Evolutionary conservation across 2,113 vertebrate genomes (phyloP).

Genomic region (Phylloscopus whistleri): DNA sequence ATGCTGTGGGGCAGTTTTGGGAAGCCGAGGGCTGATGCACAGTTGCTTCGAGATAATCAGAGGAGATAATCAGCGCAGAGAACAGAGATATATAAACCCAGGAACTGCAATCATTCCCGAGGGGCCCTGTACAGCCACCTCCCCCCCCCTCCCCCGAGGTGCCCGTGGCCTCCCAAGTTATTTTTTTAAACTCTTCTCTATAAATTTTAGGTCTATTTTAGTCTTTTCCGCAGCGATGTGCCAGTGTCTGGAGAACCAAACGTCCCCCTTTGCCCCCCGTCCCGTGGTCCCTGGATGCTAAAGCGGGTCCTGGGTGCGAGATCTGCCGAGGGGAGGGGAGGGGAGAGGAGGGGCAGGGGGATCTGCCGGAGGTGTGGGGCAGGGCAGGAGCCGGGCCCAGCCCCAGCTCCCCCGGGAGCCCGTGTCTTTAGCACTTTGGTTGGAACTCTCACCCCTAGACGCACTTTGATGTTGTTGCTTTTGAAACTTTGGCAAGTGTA

Average conservation of each 20-base stretch:
- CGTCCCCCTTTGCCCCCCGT: neutral
- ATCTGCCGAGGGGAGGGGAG: too few species aligned
- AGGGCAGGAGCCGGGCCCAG: neutral
- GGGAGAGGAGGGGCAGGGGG: neutral
- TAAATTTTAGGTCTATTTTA: constrained; percentile 69
- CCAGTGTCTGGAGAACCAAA: constrained; percentile 62
- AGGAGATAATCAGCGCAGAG: neutral
- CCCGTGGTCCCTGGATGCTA: neutral
- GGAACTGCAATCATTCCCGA: neutral
- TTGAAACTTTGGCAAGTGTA: constrained; percentile 74
- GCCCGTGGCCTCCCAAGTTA: constrained; percentile 46
- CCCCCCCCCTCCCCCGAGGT: too few species aligned
- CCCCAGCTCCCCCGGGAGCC: neutral
- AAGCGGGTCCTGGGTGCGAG: neutral
- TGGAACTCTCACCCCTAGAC: constrained; percentile 64
- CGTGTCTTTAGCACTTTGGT: constrained; percentile 68
- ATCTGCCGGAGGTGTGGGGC: too few species aligned
- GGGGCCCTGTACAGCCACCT: neutral
- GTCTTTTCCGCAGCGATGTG: constrained; percentile 40
- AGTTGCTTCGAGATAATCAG: constrained; percentile 42
- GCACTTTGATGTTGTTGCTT: constrained; percentile 76
- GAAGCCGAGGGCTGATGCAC: neutral
- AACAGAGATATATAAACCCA: neutral
- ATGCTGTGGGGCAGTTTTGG: neutral
- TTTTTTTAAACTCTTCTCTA: constrained; percentile 63